Evolutionary conservation across 2,888 invertebrate species (phyloP).

Genomic region (Cataglyphis albicans): DNA sequence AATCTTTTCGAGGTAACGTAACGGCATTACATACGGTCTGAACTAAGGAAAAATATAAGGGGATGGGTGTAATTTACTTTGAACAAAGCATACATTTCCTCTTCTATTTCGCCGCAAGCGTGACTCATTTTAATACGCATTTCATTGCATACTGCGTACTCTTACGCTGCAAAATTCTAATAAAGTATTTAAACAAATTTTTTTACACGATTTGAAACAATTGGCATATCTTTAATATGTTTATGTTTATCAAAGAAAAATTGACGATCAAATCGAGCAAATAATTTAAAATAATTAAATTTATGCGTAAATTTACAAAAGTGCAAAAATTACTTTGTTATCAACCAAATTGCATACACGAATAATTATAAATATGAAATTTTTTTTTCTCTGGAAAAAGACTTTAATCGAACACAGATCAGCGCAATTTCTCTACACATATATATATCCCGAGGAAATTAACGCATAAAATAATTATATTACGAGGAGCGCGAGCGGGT

Average conservation of each 20-base stretch:
- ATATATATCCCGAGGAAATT: constrained; percentile 13
- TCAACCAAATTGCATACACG: neutral
- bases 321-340: neutral
- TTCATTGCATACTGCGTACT: constrained; percentile 5
- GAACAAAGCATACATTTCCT: constrained; percentile 53
- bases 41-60: constrained; percentile 52
- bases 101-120: constrained; percentile 44
- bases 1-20: constrained; percentile 46
- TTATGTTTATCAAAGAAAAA: neutral
- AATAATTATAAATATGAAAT: neutral
- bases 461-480: constrained; percentile 32
- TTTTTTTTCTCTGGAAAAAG: neutral
- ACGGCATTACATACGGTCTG: constrained; percentile 45
- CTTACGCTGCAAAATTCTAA: neutral
- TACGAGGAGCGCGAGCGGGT: constrained; percentile 14
- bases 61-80: constrained; percentile 50
- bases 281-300: neutral
- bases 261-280: neutral
- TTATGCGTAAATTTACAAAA: neutral
- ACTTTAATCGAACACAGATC: constrained; percentile 27
- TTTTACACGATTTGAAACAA: neutral
- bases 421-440: neutral
- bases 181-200: neutral
- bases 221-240: constrained; percentile 13
- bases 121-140: constrained; percentile 53